These are phyloP conservation scores for Pseudopleuronectes americanus DNA, from an alignment of 2,797 vertebrate genomes.

Conservation along the genomic window DNA sequence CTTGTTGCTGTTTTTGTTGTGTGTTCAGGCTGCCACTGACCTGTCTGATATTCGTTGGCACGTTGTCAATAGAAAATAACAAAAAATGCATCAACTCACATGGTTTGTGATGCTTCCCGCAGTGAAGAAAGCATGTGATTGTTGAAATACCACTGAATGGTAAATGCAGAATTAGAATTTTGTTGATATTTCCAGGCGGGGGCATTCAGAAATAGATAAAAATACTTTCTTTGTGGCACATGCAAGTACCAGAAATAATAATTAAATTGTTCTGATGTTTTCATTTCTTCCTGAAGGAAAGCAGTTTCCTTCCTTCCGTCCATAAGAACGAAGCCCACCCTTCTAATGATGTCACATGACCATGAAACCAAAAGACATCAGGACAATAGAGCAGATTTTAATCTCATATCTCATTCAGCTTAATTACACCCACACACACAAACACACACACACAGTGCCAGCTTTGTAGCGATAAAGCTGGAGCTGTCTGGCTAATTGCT, in stretches of 20 bases:
- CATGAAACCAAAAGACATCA: constrained; percentile 32
- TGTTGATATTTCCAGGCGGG: not conserved
- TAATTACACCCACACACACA: constrained; percentile 35
- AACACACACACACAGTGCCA: constrained; percentile 24
- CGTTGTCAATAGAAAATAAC: not conserved
- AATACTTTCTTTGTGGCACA: no score
- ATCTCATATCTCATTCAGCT: constrained; percentile 41
- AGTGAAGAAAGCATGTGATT: not conserved
- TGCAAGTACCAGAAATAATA: no score
- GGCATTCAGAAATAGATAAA: not conserved
- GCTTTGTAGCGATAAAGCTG: constrained; percentile 59
- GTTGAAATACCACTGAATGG: not conserved
- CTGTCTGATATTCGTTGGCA: constrained; percentile 25
- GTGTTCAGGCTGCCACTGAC: constrained; percentile 15
- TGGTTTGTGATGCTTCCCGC: no score
- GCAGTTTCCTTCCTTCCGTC: no score
- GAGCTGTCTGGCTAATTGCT: constrained; percentile 74
- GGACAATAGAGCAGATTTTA: constrained; percentile 56
- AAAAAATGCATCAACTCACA: not conserved
- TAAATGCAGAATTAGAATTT: not conserved
- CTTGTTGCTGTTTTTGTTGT: constrained; percentile 16
- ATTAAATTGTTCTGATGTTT: not conserved
- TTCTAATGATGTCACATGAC: not conserved
- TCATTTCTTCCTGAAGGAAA: not conserved
- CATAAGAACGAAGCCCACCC: not conserved